Percentiles rank a stretch among this genome's conserved stretches.
Evolutionary conservation across 2,888 invertebrate species (phyloP).

Genomic region (Geotrupes spiniger): DNA sequence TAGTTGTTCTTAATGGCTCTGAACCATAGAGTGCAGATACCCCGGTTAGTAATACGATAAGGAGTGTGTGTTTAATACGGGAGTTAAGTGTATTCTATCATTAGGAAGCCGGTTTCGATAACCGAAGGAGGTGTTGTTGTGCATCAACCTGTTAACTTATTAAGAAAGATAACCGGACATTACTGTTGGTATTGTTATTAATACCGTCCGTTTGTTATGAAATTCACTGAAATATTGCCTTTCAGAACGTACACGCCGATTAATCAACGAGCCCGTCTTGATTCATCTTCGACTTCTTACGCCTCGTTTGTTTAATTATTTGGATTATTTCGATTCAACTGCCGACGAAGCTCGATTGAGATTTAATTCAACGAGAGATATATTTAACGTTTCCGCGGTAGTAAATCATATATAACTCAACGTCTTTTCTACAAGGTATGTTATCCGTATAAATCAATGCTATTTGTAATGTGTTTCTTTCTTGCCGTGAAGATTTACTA

Average conservation of each 20-base stretch:
- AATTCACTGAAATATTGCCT: constrained; percentile 5
- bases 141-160: constrained; percentile 35
- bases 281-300: background rate
- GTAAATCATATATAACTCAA: background rate
- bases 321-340: background rate
- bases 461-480: too few relatives aligned
- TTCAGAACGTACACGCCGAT: background rate
- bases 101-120: constrained; percentile 37
- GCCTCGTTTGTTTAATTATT: constrained; percentile 4
- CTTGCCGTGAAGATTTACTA: too few relatives aligned
- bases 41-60: constrained; percentile 29
- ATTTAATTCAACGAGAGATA: background rate
- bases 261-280: background rate
- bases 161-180: constrained; percentile 25
- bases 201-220: constrained; percentile 13
- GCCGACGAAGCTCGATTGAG: background rate
- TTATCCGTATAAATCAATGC: too few relatives aligned
- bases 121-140: constrained; percentile 22
- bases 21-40: constrained; percentile 30
- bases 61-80: constrained; percentile 29
- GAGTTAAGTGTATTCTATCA: constrained; percentile 42
- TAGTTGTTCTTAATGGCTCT: constrained; percentile 26
- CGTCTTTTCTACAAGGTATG: too few relatives aligned
- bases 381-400: constrained; percentile 1
- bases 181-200: constrained; percentile 17